Evolutionary conservation across 92 coral and sea anemone genomes (phyloP).

Genomic region (Porites evermanni): DNA sequence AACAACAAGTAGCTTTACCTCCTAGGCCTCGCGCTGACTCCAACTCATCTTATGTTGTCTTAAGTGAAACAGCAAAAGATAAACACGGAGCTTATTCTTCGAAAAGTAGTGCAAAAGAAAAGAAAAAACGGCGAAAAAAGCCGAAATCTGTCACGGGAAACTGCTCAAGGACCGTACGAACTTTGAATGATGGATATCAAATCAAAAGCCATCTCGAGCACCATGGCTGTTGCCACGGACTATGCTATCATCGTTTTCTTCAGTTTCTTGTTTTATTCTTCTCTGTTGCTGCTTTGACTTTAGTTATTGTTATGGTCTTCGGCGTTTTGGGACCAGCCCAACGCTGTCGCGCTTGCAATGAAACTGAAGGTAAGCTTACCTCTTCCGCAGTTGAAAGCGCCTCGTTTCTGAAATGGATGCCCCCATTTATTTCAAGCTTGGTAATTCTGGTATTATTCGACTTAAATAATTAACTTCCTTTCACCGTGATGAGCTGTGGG

Average conservation of each 20-base stretch:
- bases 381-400: too few species aligned
- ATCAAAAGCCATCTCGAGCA: not conserved
- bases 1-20: not conserved
- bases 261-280: slow-evolving; percentile 59
- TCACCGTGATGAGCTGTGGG: too few species aligned
- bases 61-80: slow-evolving; percentile 11
- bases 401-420: too few species aligned
- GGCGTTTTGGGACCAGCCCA: slow-evolving; percentile 58
- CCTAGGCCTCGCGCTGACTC: slow-evolving; percentile 12
- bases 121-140: not conserved
- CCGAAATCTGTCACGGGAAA: not conserved
- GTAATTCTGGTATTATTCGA: too few species aligned
- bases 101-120: not conserved
- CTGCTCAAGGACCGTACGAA: not conserved
- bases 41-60: slow-evolving; percentile 22
- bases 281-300: slow-evolving; percentile 60
- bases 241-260: slow-evolving; percentile 55
- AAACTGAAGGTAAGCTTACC: slow-evolving; percentile 5
- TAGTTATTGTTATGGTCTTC: slow-evolving; percentile 59
- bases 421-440: too few species aligned
- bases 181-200: not conserved
- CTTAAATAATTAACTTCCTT: not conserved
- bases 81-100: not conserved
- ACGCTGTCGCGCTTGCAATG: slow-evolving; percentile 17
- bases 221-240: not conserved